A percentile compares a stretch with the other conserved stretches of the same genome.
Conservation (phyloP, 2,888 invertebrate genomes). For the Ectemnius cavifrons region DNA sequence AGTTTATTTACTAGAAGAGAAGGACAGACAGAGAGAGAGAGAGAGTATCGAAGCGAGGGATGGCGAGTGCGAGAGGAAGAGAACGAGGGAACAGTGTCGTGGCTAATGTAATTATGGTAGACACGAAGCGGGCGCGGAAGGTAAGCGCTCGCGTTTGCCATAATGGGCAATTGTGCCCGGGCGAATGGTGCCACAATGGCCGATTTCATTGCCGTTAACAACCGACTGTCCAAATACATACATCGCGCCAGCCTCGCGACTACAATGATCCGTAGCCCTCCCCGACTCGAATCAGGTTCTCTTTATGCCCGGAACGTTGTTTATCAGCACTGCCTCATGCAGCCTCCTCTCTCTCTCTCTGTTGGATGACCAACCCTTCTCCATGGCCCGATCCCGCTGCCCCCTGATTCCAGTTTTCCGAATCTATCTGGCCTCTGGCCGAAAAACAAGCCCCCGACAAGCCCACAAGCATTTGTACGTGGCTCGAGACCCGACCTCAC, state of each 20-base stretch:
- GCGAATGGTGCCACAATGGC: constrained; percentile 71
- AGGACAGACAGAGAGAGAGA: no score
- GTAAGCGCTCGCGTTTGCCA: constrained; percentile 61
- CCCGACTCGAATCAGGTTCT: constrained; percentile 66
- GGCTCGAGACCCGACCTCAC: background rate
- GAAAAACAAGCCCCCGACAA: constrained; percentile 5
- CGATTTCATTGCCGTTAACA: constrained; percentile 73
- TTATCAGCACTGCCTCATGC: constrained; percentile 62
- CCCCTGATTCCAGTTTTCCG: constrained; percentile 33
- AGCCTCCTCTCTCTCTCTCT: background rate
- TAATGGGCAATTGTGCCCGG: constrained; percentile 70
- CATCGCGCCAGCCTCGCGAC: constrained; percentile 64
- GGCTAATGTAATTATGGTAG: constrained; percentile 71
- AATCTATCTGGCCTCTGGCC: constrained; percentile 16
- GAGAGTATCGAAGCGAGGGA: background rate
- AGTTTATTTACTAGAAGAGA: no score
- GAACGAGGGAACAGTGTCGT: constrained; percentile 33
- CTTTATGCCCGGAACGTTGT: constrained; percentile 66
- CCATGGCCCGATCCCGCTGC: constrained; percentile 1
- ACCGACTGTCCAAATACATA: constrained; percentile 70
- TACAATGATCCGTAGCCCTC: constrained; percentile 66
- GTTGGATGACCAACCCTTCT: constrained; percentile 3
- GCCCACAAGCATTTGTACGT: constrained; percentile 5
- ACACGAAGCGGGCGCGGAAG: constrained; percentile 64
- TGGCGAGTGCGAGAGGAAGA: constrained; percentile 14